Evolutionary conservation across 1,140 invertebrate genomes (phyloP), one percentile per base, ranked within the genome.

Genomic region (Semibalanus balanoides): DNA sequence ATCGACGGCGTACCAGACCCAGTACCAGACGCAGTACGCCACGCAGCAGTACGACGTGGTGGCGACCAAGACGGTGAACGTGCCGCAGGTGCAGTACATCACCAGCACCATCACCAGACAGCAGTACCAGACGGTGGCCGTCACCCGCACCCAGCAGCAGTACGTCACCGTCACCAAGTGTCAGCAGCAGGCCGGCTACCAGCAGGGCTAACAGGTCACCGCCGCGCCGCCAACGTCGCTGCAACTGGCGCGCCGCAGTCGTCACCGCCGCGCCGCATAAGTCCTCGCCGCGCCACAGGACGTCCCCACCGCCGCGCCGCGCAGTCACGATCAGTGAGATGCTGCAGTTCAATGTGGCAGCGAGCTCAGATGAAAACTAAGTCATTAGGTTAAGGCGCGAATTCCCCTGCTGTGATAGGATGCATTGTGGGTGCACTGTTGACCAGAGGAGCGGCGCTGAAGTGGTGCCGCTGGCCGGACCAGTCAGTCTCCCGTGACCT

Each of bases 341-440:
- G 35, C 35, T 40, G 35, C 5, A 17, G 35, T 40, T 7, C 5
- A 40, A 17, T 40, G 5, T 40, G 17, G 35, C 35, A 17, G 35
- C 5, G 17, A 40, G 35, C 35, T 40, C 35, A 7, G 5, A 17
- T 40, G 35, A 40, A 64, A 22, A 3, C 51, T 64, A 25, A 64
- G 51, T 64, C 51, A 64, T 64, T 64, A 64, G 51, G 51, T 64
- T 64, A 64, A 64, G 51, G 51, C 51, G 51, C 51, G 51, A 64
- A 64, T 25, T 64, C 51, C 51, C 51, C 7, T 64, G 51, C 51
- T 64, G 51, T 64, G 51, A 64, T 64, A 64, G 7, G 7, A 19
- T 64, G 51, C 35, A 17, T 7, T 40, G 17, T 40, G 5, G 5
- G 5, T 40, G 35, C n/a, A n/a, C n/a, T n/a, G n/a, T n/a, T 40